Percentiles rank a stretch among this genome's conserved stretches.
Conservation (phyloP, 92 coral and sea anemone species). For the Pocillopora meandrina region DNA sequence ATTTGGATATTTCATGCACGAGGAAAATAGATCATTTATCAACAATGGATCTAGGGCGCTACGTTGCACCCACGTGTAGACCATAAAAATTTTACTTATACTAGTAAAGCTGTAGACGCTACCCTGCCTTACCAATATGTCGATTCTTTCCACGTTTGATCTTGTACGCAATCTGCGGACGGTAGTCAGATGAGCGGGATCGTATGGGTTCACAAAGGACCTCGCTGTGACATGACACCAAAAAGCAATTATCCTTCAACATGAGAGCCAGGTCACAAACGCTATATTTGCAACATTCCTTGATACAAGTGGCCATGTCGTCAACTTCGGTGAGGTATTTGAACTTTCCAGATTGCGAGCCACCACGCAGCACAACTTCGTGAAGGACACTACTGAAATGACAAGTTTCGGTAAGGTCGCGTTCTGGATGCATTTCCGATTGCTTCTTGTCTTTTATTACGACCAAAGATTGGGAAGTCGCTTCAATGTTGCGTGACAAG, state of each 20-base stretch:
- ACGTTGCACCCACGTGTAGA: neutral
- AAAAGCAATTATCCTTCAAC: slow-evolving; percentile 74
- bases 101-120: neutral
- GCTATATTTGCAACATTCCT: slow-evolving; percentile 69
- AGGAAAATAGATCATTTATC: too few relatives aligned
- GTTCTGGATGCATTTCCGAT: neutral
- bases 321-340: slow-evolving; percentile 56
- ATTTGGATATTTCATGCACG: too few relatives aligned
- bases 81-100: too few relatives aligned
- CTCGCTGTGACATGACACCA: slow-evolving; percentile 74
- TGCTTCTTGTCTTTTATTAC: slow-evolving; percentile 21
- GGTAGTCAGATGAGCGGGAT: slow-evolving; percentile 54
- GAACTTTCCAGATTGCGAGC: slow-evolving; percentile 84
- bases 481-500: neutral
- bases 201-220: slow-evolving; percentile 65
- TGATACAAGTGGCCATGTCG: slow-evolving; percentile 68
- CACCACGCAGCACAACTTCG: slow-evolving; percentile 77
- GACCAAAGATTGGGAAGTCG: neutral
- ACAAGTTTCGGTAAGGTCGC: slow-evolving; percentile 13
- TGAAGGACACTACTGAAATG: slow-evolving; percentile 59
- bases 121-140: slow-evolving; percentile 19
- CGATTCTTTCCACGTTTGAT: slow-evolving; percentile 42
- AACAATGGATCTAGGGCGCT: too few relatives aligned
- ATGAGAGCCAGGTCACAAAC: slow-evolving; percentile 92
- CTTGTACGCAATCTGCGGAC: slow-evolving; percentile 67